Conservation (phyloP, 2,888 invertebrate species). For the Prenolepis imparis region DNA sequence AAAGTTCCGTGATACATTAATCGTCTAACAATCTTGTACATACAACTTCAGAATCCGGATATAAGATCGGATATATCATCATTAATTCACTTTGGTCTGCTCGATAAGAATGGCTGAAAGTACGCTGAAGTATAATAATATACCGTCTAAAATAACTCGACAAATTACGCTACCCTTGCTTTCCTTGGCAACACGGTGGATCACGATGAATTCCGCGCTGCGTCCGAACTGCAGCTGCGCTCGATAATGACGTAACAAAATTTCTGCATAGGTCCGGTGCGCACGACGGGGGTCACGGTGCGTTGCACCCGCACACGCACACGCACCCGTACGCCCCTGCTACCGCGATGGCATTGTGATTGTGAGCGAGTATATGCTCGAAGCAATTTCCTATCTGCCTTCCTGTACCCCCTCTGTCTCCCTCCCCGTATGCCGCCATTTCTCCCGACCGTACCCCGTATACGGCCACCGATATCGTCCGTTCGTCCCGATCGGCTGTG, state of each 20-base stretch:
- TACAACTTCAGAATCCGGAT: neutral
- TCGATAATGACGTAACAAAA: slow-evolving; percentile 54
- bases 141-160: slow-evolving; percentile 10
- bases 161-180: slow-evolving; percentile 7
- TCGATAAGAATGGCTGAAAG: neutral
- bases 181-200: slow-evolving; percentile 33
- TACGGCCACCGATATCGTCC: slow-evolving; percentile 58
- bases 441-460: slow-evolving; percentile 50
- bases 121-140: neutral
- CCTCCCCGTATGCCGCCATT: slow-evolving; percentile 43
- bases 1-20: too few relatives aligned
- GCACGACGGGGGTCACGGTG: slow-evolving; percentile 44
- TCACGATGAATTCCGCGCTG: slow-evolving; percentile 17
- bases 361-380: slow-evolving; percentile 70
- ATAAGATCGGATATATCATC: neutral
- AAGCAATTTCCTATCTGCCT: slow-evolving; percentile 75
- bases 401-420: slow-evolving; percentile 49
- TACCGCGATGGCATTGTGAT: slow-evolving; percentile 66
- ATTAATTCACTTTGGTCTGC: neutral
- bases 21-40: too few relatives aligned
- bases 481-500: slow-evolving; percentile 67
- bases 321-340: slow-evolving; percentile 31
- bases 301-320: slow-evolving; percentile 44
- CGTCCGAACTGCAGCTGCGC: slow-evolving; percentile 42
- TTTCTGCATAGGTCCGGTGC: slow-evolving; percentile 43